Evolutionary conservation across 2,113 vertebrate species (phyloP), one percentile per base, ranked within the genome.

Genomic region (Excalfactoria chinensis): DNA sequence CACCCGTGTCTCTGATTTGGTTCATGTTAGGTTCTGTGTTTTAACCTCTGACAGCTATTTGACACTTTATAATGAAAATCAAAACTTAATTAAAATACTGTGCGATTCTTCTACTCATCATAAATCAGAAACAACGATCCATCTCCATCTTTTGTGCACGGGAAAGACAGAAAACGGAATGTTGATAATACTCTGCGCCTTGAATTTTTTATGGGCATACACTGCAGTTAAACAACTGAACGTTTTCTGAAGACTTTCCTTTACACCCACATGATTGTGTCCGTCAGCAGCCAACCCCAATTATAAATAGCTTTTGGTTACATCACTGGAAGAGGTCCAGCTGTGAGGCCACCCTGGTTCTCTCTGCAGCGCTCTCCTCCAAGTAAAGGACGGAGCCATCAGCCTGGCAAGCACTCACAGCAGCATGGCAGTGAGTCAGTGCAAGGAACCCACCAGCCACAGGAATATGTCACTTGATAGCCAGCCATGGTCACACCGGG

Each of bases 11-110:
- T 81, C 56, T 40, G 32, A 22, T 43, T 93, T 64, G 34, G 41
- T 91, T 95, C 93, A 37, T 63, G 48, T 56, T 44, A 46, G 43
- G 43, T 26, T 93, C 84, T 53, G 32, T 35, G 72, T 95, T 67
- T 91, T 59, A 63, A 71, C 28, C 37, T 73, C 88, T 85, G 67
- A 55, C 77, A 75, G 70, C 13, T 83, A 40, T 76, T 90, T 91
- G 90, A 87, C 72, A 83, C 74, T n/a, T 76, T 51, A 76, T 84
- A 80, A 89, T 67, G 46, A 87, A 83, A 91, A 73, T 2, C n/a
- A 82, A 85, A 89, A 73, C 9, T 3, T 12, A 67, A 67, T 77
- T 71, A 85, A 79, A 93, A 89, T 74, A 89, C 10, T 37, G 9
- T 51, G 70, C 79, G 32, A 48, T 20, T 78, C 56, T 6, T 71